Percentiles rank a stretch among this genome's conserved stretches.
These are phyloP conservation scores for Mico argentatus DNA, from an alignment of 2,797 vertebrate genomes.

Conservation along the genomic window DNA sequence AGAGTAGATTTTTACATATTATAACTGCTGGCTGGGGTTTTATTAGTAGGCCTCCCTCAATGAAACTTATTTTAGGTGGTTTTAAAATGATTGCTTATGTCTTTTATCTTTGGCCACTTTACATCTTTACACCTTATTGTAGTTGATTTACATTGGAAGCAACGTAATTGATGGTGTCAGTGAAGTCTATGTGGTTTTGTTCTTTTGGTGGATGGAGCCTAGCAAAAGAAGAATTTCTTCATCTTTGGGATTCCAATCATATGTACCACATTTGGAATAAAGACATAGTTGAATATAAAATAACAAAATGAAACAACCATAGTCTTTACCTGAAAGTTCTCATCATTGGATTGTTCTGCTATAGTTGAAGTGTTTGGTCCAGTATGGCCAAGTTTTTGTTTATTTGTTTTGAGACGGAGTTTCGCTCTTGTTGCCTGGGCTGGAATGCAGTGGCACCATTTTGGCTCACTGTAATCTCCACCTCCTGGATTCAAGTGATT, in stretches of 20 bases:
- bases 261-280: background rate
- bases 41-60: background rate
- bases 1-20: background rate
- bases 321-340: background rate
- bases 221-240: background rate
- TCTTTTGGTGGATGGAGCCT: background rate
- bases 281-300: background rate
- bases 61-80: background rate
- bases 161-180: background rate
- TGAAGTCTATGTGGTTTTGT: slow-evolving; percentile 9
- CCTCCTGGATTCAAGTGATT: no score
- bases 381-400: background rate
- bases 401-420: background rate
- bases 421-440: no score
- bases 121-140: background rate
- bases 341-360: background rate
- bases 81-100: slow-evolving; percentile 8
- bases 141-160: background rate
- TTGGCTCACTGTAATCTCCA: no score
- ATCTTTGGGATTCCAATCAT: background rate
- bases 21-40: background rate
- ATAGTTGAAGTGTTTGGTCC: background rate
- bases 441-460: no score
- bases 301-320: background rate
- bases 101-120: background rate